Evolutionary conservation across 2,888 invertebrate genomes (phyloP).

Genomic region (Sepioteuthis lessoniana): DNA sequence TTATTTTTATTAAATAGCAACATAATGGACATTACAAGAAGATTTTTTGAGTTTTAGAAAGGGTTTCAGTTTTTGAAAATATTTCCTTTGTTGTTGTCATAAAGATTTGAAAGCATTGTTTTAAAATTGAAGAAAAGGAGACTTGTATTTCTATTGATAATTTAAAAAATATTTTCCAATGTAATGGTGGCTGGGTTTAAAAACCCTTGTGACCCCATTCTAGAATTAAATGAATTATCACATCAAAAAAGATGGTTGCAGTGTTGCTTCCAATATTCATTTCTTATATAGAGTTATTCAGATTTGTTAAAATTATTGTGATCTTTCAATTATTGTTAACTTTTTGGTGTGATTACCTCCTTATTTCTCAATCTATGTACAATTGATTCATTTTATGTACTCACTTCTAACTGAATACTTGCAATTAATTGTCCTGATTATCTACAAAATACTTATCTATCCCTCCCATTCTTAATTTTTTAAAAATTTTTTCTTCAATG

Average conservation of each 20-base stretch:
- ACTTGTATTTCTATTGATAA: too few relatives aligned
- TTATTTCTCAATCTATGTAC: background rate
- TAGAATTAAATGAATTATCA: background rate
- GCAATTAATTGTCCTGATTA: background rate
- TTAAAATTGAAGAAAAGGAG: too few relatives aligned
- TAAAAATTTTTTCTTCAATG: too few relatives aligned
- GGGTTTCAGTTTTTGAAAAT: background rate
- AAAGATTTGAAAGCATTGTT: too few relatives aligned
- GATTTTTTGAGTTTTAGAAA: background rate
- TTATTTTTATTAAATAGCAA: background rate
- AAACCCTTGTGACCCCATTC: background rate
- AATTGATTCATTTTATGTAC: background rate
- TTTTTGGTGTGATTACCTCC: background rate
- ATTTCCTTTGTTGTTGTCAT: too few relatives aligned
- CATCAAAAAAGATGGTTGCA: background rate
- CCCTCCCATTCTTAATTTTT: too few relatives aligned
- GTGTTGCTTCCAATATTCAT: background rate
- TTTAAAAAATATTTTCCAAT: too few relatives aligned
- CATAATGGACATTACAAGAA: background rate
- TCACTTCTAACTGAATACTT: background rate
- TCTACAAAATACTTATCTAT: too few relatives aligned
- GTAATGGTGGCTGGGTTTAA: background rate
- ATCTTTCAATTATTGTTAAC: background rate
- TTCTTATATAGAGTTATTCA: background rate
- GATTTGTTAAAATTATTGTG: background rate